phyloP scores from a whole-genome alignment of 2,888 invertebrate genomes.

The Branchellion lobata region DNA sequence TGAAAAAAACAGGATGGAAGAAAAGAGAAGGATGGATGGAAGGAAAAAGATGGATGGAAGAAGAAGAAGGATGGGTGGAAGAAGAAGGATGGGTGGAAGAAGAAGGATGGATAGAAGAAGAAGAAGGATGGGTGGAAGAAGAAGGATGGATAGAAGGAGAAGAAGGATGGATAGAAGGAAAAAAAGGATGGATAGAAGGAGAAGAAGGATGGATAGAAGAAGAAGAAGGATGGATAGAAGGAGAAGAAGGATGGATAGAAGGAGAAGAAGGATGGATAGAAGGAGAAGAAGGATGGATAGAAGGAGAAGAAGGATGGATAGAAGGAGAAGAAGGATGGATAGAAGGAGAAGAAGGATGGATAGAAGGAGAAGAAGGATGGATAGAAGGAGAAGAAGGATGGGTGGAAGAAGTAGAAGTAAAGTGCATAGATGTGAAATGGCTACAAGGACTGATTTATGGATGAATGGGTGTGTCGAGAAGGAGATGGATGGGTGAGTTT shows the following conservation, averaged over 20 bases:
- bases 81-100: conserved; percentile 30
- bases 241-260: conserved; percentile 4
- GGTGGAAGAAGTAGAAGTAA: too few relatives aligned
- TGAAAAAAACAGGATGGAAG: conserved; percentile 7
- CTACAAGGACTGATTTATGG: too few relatives aligned
- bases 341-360: too few relatives aligned
- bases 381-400: too few relatives aligned
- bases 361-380: too few relatives aligned
- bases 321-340: too few relatives aligned
- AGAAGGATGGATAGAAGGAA: conserved; percentile 6
- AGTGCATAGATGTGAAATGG: too few relatives aligned
- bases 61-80: conserved; percentile 1
- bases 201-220: conserved; percentile 21
- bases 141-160: not conserved
- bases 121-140: not conserved
- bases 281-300: too few relatives aligned
- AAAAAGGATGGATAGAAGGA: conserved; percentile 7
- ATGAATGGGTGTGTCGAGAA: too few relatives aligned
- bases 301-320: too few relatives aligned
- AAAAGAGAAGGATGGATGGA: conserved; percentile 18
- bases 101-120: not conserved
- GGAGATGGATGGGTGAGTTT: too few relatives aligned
- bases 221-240: not conserved
- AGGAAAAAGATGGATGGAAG: not conserved
- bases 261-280: too few relatives aligned